These are phyloP conservation scores for Cydia pomonella DNA, from an alignment of 1,140 invertebrate genomes.

Conservation along the genomic window DNA sequence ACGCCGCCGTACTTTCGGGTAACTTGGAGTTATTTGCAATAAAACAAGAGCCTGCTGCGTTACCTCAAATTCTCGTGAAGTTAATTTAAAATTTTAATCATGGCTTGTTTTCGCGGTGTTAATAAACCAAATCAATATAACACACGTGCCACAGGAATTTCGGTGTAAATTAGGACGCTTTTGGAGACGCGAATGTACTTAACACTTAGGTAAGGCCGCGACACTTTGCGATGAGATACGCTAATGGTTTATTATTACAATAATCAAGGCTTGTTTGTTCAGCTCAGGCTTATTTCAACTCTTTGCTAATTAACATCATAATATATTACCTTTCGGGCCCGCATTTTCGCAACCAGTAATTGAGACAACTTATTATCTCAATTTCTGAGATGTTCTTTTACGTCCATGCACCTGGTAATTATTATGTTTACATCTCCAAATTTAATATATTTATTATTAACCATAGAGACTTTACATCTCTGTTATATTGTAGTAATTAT, in stretches of 20 bases:
- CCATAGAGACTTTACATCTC: no score
- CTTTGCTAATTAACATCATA: constrained; percentile 19
- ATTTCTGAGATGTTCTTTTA: neutral
- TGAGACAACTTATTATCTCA: neutral
- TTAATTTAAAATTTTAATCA: constrained; percentile 21
- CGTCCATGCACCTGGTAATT: no score
- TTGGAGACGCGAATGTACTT: constrained; percentile 39
- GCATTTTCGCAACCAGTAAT: neutral
- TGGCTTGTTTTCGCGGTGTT: constrained; percentile 10
- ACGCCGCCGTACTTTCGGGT: constrained; percentile 9
- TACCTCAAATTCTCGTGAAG: neutral
- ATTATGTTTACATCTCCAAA: no score
- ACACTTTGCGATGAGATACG: constrained; percentile 47
- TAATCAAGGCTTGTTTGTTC: constrained; percentile 13
- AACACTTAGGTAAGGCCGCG: constrained; percentile 47
- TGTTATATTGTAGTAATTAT: no score
- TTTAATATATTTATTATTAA: no score
- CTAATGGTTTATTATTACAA: constrained; percentile 45
- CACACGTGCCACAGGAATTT: constrained; percentile 49
- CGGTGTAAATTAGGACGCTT: constrained; percentile 49
- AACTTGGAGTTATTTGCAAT: constrained; percentile 23
- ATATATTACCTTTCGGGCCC: neutral
- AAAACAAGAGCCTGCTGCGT: constrained; percentile 21
- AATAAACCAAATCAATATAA: constrained; percentile 50
- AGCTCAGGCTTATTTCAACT: constrained; percentile 2